Conservation (phyloP, 2,113 vertebrate species). For the Eonycteris spelaea region DNA sequence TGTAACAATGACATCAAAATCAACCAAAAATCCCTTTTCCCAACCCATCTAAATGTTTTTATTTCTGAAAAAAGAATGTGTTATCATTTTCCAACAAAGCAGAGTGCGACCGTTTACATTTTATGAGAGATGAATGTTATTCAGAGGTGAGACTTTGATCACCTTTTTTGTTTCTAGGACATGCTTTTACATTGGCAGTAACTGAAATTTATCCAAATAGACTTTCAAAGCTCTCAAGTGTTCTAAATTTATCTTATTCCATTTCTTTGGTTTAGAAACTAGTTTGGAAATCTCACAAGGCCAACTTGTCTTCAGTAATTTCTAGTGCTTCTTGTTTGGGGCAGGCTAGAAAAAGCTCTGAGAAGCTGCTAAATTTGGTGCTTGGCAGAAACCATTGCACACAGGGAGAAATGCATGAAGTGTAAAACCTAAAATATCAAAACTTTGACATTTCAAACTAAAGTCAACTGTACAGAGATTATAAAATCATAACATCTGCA, state of each 20-base stretch:
- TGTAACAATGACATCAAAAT: not conserved
- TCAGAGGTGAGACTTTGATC: constrained; percentile 41
- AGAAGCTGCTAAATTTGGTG: constrained; percentile 70
- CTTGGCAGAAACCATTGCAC: constrained; percentile 64
- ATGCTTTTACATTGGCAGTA: constrained; percentile 29
- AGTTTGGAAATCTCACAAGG: constrained; percentile 77
- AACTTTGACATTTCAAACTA: constrained; percentile 70
- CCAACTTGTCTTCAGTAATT: constrained; percentile 75
- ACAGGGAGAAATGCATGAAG: constrained; percentile 56
- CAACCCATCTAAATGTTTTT: not conserved
- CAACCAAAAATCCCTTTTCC: not conserved
- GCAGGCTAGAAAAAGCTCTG: constrained; percentile 70
- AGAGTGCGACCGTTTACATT: not conserved
- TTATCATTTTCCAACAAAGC: constrained; percentile 31
- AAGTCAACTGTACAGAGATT: constrained; percentile 53
- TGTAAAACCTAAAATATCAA: constrained; percentile 74
- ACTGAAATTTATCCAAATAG: constrained; percentile 56
- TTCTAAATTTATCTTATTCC: constrained; percentile 75
- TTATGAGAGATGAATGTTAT: not conserved
- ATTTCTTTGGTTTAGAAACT: constrained; percentile 73
- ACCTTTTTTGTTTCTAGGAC: constrained; percentile 47
- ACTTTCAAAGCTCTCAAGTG: constrained; percentile 70
- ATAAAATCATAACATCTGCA: constrained; percentile 54
- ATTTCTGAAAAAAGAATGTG: constrained; percentile 5
- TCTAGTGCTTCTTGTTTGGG: constrained; percentile 75